Base-by-base conservation (phyloP, 2,113 vertebrate species). In the Muntiacus muntjak region DNA sequence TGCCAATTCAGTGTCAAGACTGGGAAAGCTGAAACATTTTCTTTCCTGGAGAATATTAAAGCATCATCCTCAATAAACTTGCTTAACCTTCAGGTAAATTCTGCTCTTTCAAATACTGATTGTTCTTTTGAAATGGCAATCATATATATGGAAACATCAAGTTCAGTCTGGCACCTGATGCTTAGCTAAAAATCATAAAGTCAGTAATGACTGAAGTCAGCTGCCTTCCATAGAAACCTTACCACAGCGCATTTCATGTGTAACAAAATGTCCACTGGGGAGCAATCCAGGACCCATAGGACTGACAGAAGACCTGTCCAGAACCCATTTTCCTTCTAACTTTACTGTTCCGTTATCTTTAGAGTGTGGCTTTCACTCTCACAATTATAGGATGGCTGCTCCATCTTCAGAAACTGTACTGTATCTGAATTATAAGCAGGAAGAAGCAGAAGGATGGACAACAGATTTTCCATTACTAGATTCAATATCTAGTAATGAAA, bases 401-500 rank as follows among this genome's bases (percentile, higher is more conserved):
- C 28, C 40, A 50, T 52, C 19, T 58, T 60, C 11, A 71, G 21
- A 50, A 2, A 64, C 1, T 43, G 1, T 6, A 58, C 1, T 43
- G 1, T 6, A 62, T 40, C 45, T 87, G 10, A 25, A 93, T 43
- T 81, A 40, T 26, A 86, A 57, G 8, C 9, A 57, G 13, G 30
- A 82, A 40, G 19, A 78, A 52, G 50, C 14, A 60, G 62, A 45
- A 93, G 2, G 25, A 52, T 16, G 13, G 5, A 89, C 0, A 5
- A 8, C 36, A 71, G 45, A 52, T 23, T 71, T 71, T 71, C 36
- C n/a, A 12, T 71, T 71, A 71, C 64, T 71, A 93, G 78, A 89
- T 94, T 96, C 76, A 40, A 26, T 87, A 95, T 78, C 30, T 26
- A 87, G 33, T 86, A 93, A 96, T 55, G 28, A 83, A 83, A 97